Evolutionary conservation across 1,140 invertebrate genomes (phyloP), one percentile per base, ranked within the genome.

Genomic region (Harpegnathos saltator): DNA sequence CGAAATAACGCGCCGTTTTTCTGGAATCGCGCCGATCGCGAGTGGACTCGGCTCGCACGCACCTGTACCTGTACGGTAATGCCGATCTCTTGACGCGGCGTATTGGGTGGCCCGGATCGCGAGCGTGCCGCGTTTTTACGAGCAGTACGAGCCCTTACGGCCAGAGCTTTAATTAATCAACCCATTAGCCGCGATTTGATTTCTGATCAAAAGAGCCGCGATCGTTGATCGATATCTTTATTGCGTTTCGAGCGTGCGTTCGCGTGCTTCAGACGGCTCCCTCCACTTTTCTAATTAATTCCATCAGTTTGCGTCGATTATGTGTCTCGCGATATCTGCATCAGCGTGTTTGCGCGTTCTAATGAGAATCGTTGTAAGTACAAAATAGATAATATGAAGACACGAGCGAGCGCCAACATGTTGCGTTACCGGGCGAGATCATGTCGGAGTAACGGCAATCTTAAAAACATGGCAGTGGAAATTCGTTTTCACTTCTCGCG

Each of bases 201-300:
- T 78, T 58, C 52, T 26, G 52, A 71, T 80, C 65, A 80, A 80
- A 80, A 59, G 52, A 80, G 7, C 75, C 75, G 65, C 75, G 33
- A 56, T 48, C 65, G 52, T 71, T 38, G 83, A 72, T 72, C 74
- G 33, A 63, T 85, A 85, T 82, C 68, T 80, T 73, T 82, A 82
- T 82, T 52, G 24, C 52, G 15, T 12, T n/a, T n/a, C 17, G 50
- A 1, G 11, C 54, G 26, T 7, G 12, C 19, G 29, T 54, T 72
- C 54, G 50, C 29, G 24, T 56, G 38, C n/a, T 61, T 56, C 50
- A 66, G 54, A 77, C 50, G 9, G 26, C 15, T 33, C 26, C 50
- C 44, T 77, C 29, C 19, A 54, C 33, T 71, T 71, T 58, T 58
- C 52, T 48, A 71, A 80, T 80, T 80, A 77, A 66, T 54, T 69